Base-by-base conservation (phyloP, 2,797 vertebrate genomes). In the Diglossa cyanea region DNA sequence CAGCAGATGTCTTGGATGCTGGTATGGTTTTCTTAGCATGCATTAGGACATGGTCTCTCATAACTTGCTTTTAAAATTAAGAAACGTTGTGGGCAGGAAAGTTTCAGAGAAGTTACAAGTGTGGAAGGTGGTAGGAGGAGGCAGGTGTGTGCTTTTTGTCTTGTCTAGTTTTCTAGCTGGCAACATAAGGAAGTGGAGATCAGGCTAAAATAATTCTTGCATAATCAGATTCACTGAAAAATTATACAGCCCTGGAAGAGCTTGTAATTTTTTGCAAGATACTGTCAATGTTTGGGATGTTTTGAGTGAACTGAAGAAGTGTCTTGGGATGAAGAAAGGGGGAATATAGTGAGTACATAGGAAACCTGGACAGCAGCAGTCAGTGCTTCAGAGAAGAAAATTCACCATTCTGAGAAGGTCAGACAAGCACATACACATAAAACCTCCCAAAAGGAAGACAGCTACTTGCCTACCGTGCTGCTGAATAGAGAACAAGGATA, bases 101-200 rank as follows among this genome's bases (percentile, higher is more conserved):
- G 21, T 81, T 94, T 68, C 35, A 83, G 80, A 51, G 51, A 62
- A 79, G 45, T 77, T 90, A 13, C 2, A 80, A 86, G 48, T 74
- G n/a, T 90, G 66, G 80, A 90, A 93, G 76, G 53, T 76, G 17
- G 91, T 86, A 42, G 93, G 93, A 92, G 73, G 88, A 26, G 54
- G 81, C 81, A 95, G 91, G 42, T 81, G 50, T 50, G 60, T 86
- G 25, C 60, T 84, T 92, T 86, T 58, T 92, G 75, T 72, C 67
- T 81, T 6, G 73, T 84, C 72, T 62, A 6, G 19, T 80, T 88
- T 86, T 78, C 40, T 68, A 63, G 42, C 39, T 78, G 65, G 18
- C 9, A 9, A 4, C 9, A 18, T 26, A 75, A 47, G 23, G 54
- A 79, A 83, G 26, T 28, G 4, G 33, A 68, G 53, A 74, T 54